These are phyloP conservation scores for Empis livida DNA, from an alignment of 2,888 invertebrate species.

Conservation along the genomic window DNA sequence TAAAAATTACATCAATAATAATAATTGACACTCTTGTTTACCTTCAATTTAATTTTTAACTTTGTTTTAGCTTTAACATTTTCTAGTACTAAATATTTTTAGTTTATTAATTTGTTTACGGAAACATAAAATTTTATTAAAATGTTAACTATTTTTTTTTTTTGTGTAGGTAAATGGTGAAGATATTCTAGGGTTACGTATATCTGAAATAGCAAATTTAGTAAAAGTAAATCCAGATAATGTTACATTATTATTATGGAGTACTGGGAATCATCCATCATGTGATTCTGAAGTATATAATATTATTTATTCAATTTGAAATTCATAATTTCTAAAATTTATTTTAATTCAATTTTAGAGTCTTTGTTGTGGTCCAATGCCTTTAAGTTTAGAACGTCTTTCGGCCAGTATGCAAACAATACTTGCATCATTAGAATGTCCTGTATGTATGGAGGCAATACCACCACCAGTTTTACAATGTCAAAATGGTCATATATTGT, in stretches of 20 bases:
- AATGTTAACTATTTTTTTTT: not conserved
- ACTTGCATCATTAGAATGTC: constrained; percentile 46
- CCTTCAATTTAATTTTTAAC: no score
- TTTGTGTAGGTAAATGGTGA: constrained; percentile 45
- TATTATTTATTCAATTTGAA: not conserved
- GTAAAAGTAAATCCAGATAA: constrained; percentile 34
- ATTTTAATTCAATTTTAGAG: constrained; percentile 20
- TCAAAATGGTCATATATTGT: constrained; percentile 51
- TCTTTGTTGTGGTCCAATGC: constrained; percentile 44
- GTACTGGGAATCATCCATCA: constrained; percentile 35
- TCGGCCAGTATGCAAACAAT: constrained; percentile 40
- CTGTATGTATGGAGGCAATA: constrained; percentile 50
- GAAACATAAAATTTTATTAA: not conserved
- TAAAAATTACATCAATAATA: no score
- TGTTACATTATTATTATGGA: constrained; percentile 40
- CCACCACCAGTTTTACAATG: constrained; percentile 50
- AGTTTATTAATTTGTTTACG: not conserved
- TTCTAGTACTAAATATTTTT: not conserved
- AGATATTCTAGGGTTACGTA: constrained; percentile 40
- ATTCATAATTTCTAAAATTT: not conserved
- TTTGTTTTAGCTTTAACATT: not conserved
- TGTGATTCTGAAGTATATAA: constrained; percentile 36
- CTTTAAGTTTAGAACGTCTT: constrained; percentile 39
- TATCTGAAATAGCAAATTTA: constrained; percentile 41
- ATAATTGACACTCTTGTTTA: no score